phyloP scores from a whole-genome alignment of 2,113 vertebrate genomes.

The Megaleporinus macrocephalus region DNA sequence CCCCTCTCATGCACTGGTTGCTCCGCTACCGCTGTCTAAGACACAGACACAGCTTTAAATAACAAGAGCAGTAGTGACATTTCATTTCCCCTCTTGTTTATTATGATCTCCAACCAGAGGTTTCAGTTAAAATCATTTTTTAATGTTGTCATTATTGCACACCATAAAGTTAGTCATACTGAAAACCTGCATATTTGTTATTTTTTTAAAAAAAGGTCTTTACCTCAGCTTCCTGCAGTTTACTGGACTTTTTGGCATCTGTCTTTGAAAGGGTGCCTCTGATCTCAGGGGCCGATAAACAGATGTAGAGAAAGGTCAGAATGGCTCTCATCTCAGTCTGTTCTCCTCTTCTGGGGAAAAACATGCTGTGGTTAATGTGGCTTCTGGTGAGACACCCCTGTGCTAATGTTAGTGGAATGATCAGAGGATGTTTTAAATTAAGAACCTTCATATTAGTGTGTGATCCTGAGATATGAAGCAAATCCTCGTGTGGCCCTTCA shows the following conservation, averaged over 20 bases:
- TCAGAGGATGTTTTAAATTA: not conserved
- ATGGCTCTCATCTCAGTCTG: conserved; percentile 52
- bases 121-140: no score
- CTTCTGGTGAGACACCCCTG: not conserved
- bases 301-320: conserved; percentile 33
- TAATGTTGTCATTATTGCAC: no score
- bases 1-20: conserved; percentile 81
- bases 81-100: not conserved
- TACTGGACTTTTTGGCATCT: conserved; percentile 49
- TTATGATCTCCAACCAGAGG: no score
- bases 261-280: conserved; percentile 54
- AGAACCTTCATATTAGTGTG: no score
- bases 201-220: no score
- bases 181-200: not conserved
- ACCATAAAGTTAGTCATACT: no score
- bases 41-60: conserved; percentile 23
- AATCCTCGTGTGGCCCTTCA: no score
- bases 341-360: conserved; percentile 8
- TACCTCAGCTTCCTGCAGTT: conserved; percentile 46
- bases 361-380: not conserved
- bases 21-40: conserved; percentile 65
- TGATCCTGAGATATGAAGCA: no score
- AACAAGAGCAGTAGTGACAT: not conserved
- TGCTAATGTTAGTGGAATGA: not conserved
- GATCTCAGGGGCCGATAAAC: conserved; percentile 43